Evolutionary conservation across 2,113 vertebrate species (phyloP).

Genomic region (Hemiprocne comata): DNA sequence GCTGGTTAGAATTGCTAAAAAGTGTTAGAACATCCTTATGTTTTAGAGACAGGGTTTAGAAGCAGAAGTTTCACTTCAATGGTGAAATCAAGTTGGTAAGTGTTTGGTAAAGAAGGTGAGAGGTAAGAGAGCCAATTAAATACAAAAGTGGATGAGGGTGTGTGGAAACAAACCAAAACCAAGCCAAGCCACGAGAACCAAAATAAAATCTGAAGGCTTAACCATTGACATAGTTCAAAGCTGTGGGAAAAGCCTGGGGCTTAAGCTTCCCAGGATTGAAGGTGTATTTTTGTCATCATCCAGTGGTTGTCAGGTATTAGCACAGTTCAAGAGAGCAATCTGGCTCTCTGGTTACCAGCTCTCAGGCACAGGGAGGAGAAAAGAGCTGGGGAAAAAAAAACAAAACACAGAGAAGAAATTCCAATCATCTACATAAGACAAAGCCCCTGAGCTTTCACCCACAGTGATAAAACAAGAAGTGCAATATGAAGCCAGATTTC

Average conservation of each 20-base stretch:
- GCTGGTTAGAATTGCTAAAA: constrained; percentile 67
- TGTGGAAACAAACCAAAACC: not conserved
- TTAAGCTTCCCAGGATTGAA: not conserved
- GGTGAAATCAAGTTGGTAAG: not conserved
- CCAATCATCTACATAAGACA: not conserved
- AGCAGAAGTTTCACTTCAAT: not conserved
- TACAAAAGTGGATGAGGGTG: not conserved
- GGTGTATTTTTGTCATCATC: not conserved
- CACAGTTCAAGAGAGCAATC: not conserved
- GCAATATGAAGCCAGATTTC: not conserved
- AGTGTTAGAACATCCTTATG: constrained; percentile 25
- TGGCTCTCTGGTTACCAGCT: not conserved
- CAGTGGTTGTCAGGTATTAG: not conserved
- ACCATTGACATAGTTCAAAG: not conserved
- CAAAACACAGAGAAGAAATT: not conserved
- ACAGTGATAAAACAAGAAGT: not conserved
- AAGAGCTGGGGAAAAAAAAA: not conserved
- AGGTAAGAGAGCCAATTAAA: not conserved
- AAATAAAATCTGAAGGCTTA: not conserved
- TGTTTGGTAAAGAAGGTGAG: not conserved
- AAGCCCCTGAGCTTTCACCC: not conserved
- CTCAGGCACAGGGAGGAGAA: not conserved
- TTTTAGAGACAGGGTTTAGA: not conserved
- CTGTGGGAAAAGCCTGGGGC: not conserved
- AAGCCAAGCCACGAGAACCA: not conserved